Base-by-base conservation (phyloP, 2,888 invertebrate genomes). In the Agapostemon virescens region DNA sequence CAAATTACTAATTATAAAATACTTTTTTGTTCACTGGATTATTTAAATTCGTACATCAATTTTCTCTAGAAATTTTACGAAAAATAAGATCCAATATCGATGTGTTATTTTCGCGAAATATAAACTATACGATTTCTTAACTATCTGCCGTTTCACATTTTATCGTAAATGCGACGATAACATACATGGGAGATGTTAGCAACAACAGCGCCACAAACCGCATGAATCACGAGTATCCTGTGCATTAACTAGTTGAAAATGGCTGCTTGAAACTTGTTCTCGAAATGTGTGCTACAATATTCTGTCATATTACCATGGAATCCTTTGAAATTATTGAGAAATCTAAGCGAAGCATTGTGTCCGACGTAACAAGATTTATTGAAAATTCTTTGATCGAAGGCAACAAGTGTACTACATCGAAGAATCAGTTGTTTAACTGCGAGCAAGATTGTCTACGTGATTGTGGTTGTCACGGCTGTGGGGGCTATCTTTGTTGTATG, bases 241-340 rank as follows among this genome's bases (percentile, higher is more conserved):
- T 61, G 26, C 40, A 76, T 75, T 42, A 74, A 55, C 49, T 26
- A 86, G 82, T 83, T 88, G 85, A 91, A 91, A 88, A 91, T 91
- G 91, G 91, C 91, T 84, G 90, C 90, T 87, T 91, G 77, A 90
- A 86, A 87, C 86, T 86, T 81, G 67, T 84, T 52, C 81, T 71
- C 68, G 71, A 76, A 75, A 86, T 87, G 82, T 82, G 67, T 87
- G 77, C 49, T 82, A 40, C 64, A 82, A 89, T 86, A 87, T 89
- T 89, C 87, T 87, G 84, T 79, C 70, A 79, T 68, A 79, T 84
- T 90, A 90, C 91, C 80, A 90, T 89, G 90, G 90, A 90, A 89
- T 88, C 88, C 83, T 79, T 85, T 77, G 82, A 74, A 84, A 88
- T 85, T 80, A 79, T 68, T 81, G 85, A 70, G 68, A 83, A 86